Evolutionary conservation across 1,140 invertebrate species (phyloP).

Genomic region (Cherax destructor): DNA sequence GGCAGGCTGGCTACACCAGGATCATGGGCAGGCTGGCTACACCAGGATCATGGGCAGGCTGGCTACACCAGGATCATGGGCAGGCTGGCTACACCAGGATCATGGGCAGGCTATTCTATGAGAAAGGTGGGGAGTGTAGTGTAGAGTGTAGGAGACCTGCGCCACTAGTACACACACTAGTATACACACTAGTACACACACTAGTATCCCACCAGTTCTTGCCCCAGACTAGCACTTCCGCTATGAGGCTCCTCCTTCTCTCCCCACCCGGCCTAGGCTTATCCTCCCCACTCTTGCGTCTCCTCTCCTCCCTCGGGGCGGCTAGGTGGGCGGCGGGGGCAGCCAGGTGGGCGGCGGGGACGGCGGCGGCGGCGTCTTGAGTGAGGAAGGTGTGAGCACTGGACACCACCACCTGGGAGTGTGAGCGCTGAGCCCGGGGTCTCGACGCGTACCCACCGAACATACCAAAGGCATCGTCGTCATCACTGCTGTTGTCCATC

Average conservation of each 20-base stretch:
- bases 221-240: slow-evolving; percentile 52
- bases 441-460: slow-evolving; percentile 45
- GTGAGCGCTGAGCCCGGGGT: slow-evolving; percentile 22
- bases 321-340: not conserved
- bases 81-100: not conserved
- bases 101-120: too few relatives aligned
- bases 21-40: too few relatives aligned
- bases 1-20: too few relatives aligned
- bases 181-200: too few relatives aligned
- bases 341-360: not conserved
- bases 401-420: slow-evolving; percentile 25
- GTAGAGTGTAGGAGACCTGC: not conserved
- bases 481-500: slow-evolving; percentile 53
- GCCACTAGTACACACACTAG: too few relatives aligned
- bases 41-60: too few relatives aligned
- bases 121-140: not conserved
- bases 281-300: slow-evolving; percentile 33
- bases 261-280: not conserved
- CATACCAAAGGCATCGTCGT: slow-evolving; percentile 53
- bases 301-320: slow-evolving; percentile 10
- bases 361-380: not conserved
- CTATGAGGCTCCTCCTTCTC: slow-evolving; percentile 49
- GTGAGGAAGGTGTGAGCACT: not conserved
- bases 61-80: too few relatives aligned
- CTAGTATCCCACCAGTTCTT: slow-evolving; percentile 35